Conservation (phyloP, 2,797 vertebrate species). For the Hippocampus kuda region DNA sequence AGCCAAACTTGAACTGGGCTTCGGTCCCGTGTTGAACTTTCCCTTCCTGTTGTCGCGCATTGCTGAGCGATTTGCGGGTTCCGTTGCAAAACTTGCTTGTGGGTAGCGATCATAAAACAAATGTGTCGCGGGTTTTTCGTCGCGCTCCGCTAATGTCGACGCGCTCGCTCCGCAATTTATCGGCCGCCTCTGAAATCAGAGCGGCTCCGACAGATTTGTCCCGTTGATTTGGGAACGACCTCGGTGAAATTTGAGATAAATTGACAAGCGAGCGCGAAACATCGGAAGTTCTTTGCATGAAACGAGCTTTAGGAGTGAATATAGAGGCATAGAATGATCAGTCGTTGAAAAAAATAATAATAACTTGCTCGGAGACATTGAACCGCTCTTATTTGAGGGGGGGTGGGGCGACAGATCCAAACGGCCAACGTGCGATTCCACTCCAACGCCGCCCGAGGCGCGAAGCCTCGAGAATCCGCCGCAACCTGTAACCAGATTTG, state of each 20-base stretch:
- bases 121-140: conserved; percentile 32
- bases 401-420: conserved; percentile 39
- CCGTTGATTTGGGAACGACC: no score
- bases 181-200: neutral
- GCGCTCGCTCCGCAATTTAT: conserved; percentile 7
- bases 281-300: conserved; percentile 58
- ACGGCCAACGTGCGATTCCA: conserved; percentile 48
- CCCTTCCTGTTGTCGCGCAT: conserved; percentile 57
- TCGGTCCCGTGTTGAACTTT: conserved; percentile 38
- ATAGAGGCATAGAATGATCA: conserved; percentile 32
- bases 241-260: neutral
- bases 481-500: conserved; percentile 81
- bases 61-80: conserved; percentile 43
- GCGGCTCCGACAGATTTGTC: no score
- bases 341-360: neutral
- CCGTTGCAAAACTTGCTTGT: conserved; percentile 57
- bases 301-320: conserved; percentile 49
- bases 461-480: conserved; percentile 75
- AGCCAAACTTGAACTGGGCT: conserved; percentile 36
- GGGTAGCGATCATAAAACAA: conserved; percentile 49
- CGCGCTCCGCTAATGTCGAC: conserved; percentile 53
- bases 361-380: conserved; percentile 46
- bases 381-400: conserved; percentile 39
- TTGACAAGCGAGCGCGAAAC: conserved; percentile 20
- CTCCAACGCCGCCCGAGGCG: conserved; percentile 64